phyloP scores from a whole-genome alignment of 2,113 vertebrate genomes.

The Tragelaphus scriptus region DNA sequence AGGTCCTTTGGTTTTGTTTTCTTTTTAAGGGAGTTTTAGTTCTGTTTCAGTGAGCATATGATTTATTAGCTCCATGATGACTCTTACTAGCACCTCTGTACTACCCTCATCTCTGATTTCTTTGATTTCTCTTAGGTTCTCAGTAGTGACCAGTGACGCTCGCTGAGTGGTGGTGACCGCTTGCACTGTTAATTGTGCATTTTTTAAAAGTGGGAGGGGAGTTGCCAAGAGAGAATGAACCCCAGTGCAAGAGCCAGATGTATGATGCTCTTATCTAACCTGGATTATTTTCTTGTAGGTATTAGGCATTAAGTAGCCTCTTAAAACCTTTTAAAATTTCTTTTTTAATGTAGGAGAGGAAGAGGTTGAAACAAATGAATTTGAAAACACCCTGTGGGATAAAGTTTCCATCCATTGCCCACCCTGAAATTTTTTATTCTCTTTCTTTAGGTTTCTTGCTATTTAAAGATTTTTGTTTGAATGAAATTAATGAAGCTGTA shows the following conservation, averaged over 20 bases:
- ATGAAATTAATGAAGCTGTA: constrained; percentile 94
- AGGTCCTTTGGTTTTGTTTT: no score
- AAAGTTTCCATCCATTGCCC: background rate
- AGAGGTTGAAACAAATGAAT: background rate
- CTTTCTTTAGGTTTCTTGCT: constrained; percentile 90
- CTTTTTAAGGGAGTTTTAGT: background rate
- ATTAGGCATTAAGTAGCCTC: background rate
- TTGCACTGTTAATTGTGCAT: background rate
- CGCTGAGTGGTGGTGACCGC: background rate
- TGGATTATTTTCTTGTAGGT: background rate
- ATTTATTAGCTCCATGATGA: background rate
- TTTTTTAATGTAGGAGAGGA: background rate
- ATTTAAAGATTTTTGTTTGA: constrained; percentile 97
- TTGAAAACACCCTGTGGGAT: background rate
- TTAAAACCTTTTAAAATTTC: background rate
- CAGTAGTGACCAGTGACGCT: background rate
- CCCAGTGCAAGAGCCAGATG: background rate
- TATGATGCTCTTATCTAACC: background rate
- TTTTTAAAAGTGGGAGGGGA: background rate
- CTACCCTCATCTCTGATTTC: background rate
- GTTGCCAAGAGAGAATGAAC: background rate
- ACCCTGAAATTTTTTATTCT: constrained; percentile 46
- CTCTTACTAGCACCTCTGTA: background rate
- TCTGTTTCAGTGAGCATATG: background rate
- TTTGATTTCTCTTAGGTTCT: background rate